These are phyloP conservation scores for Amphimedon queenslandica DNA, from an alignment of 37 sponge, comb jelly and placozoan species.

Conservation along the genomic window DNA sequence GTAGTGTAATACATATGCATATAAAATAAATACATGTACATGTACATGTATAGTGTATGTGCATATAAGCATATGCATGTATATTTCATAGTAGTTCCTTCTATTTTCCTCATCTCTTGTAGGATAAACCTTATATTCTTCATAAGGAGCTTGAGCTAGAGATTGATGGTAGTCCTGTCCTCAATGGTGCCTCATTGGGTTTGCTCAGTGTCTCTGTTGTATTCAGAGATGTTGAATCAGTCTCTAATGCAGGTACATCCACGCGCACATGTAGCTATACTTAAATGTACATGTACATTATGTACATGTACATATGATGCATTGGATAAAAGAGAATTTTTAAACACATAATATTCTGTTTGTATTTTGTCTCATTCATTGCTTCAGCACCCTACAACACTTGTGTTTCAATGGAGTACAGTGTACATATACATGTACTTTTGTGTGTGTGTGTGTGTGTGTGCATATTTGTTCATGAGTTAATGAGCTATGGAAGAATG, in stretches of 20 bases:
- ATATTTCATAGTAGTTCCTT: neutral
- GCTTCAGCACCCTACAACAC: too few species aligned
- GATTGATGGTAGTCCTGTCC: constrained; percentile 3
- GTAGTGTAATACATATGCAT: neutral
- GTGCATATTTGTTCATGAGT: neutral
- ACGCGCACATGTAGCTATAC: too few species aligned
- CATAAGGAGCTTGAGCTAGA: constrained; percentile 15
- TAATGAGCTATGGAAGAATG: too few species aligned
- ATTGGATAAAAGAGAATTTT: too few species aligned
- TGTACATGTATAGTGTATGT: constrained; percentile 1
- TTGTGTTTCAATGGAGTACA: too few species aligned
- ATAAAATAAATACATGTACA: neutral
- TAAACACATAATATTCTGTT: too few species aligned
- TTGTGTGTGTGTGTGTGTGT: neutral
- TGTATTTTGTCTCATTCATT: too few species aligned
- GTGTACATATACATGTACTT: neutral
- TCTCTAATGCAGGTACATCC: constrained; percentile 18
- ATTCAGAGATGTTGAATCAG: constrained; percentile 39
- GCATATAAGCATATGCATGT: too few species aligned
- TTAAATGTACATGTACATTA: too few species aligned
- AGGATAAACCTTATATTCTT: constrained; percentile 30
- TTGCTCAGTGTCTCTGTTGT: constrained; percentile 29
- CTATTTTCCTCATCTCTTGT: neutral
- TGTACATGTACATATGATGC: too few species aligned
- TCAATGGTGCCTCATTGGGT: constrained; percentile 9